Base-by-base conservation (phyloP, 2,113 vertebrate genomes). In the Dasypus novemcinctus region DNA sequence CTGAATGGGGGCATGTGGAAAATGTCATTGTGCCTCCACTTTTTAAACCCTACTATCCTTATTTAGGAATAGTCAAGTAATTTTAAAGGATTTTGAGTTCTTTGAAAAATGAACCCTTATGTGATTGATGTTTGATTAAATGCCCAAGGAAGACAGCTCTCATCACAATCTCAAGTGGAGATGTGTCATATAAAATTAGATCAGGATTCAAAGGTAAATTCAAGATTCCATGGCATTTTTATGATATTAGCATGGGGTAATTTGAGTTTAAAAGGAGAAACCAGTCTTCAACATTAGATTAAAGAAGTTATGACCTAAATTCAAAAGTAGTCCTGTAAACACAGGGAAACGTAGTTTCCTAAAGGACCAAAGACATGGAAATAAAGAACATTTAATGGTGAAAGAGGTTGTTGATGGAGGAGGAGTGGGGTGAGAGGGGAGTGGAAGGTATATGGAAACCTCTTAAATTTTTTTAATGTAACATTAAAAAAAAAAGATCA, bases 51-150 rank as follows among this genome's bases (percentile, higher is more conserved):
- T 3, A 14, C 43, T 78, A 27, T 86, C 92, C 57, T 95, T 92
- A 63, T 64, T 83, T 84, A 84, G 81, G 41, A 95, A 88, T 72
- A 72, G 2, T 76, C 66, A 93, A 69, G 43, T 63, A 29, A 59
- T 64, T 52, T 91, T 79, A 36, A 95, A 83, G 13, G 33, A 74
- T 75, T 92, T 59, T 82, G 14, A 64, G 9, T 93, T 91, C 81
- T 92, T 86, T 78, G 64, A 87, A 78, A 68, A 95, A 59, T 3
- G 21, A 79, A 59, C 33, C 13, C 29, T 85, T 82, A 36, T 31
- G 14, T 96, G 71, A 92, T 83, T 29, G 93, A 46, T 46, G 43
- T 90, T 94, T 91, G 90, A 95, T 90, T 88, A 96, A 94, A 84
- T 85, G 18, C 36, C 74, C 76, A 33, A n/a, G 69, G 52, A 75